These are phyloP conservation scores for Autographa pulchrina DNA, from an alignment of 2,888 invertebrate species.

Conservation along the genomic window DNA sequence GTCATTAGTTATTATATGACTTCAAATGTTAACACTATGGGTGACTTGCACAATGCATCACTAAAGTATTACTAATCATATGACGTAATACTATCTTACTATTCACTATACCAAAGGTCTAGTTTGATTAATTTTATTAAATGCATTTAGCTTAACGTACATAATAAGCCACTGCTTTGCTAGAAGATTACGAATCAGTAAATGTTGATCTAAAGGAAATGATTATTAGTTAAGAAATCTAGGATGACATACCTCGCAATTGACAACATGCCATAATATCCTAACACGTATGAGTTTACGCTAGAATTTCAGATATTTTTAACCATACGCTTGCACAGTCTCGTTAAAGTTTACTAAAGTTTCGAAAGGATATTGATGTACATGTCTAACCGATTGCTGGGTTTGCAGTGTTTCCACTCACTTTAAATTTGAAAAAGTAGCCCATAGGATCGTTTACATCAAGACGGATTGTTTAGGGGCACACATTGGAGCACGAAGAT, in stretches of 20 bases:
- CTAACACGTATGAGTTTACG: slow-evolving; percentile 44
- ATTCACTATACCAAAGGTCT: background rate
- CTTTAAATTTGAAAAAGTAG: slow-evolving; percentile 52
- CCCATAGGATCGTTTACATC: slow-evolving; percentile 47
- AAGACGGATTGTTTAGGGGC: slow-evolving; percentile 65
- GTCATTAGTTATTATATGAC: slow-evolving; percentile 3
- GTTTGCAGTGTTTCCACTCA: slow-evolving; percentile 35
- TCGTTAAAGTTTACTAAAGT: slow-evolving; percentile 47
- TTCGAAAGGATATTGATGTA: slow-evolving; percentile 46
- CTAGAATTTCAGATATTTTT: slow-evolving; percentile 51
- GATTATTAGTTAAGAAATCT: slow-evolving; percentile 49
- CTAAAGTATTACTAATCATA: background rate
- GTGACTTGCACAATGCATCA: background rate
- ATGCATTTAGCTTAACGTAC: background rate
- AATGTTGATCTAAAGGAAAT: slow-evolving; percentile 42
- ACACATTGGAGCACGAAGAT: slow-evolving; percentile 76
- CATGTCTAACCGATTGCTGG: slow-evolving; percentile 49
- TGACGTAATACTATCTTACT: background rate
- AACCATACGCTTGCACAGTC: slow-evolving; percentile 30
- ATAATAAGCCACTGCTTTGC: background rate
- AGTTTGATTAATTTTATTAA: background rate
- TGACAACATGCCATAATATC: slow-evolving; percentile 39
- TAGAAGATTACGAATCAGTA: slow-evolving; percentile 6
- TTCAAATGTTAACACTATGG: slow-evolving; percentile 4
- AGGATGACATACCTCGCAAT: slow-evolving; percentile 45